These are phyloP conservation scores for Tetramorium parvispinum DNA, from an alignment of 1,140 invertebrate genomes.

Conservation along the genomic window DNA sequence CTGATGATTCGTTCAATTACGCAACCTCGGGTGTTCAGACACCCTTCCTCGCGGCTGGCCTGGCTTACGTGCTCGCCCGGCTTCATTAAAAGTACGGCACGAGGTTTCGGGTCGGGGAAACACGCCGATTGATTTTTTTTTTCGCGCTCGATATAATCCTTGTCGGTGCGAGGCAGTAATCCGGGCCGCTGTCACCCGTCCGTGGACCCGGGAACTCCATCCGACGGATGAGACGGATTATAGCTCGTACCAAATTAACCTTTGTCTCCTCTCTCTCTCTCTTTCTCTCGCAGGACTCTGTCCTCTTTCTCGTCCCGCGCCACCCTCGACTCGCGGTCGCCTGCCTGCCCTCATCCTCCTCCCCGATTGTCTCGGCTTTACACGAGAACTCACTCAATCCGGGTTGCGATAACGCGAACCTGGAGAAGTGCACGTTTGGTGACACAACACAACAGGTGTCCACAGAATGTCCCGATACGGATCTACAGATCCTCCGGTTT, in stretches of 20 bases:
- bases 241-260: constrained; percentile 85
- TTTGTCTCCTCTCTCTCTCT: constrained; percentile 75
- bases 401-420: constrained; percentile 81
- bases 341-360: background rate
- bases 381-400: constrained; percentile 84
- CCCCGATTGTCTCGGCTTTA: constrained; percentile 74
- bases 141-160: constrained; percentile 85
- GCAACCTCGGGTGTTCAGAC: constrained; percentile 12
- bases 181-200: constrained; percentile 81
- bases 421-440: constrained; percentile 75
- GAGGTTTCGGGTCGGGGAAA: constrained; percentile 71
- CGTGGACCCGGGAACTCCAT: constrained; percentile 72
- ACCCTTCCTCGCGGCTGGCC: background rate
- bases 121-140: constrained; percentile 80
- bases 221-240: constrained; percentile 83
- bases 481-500: constrained; percentile 75
- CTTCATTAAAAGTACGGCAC: constrained; percentile 80
- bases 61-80: constrained; percentile 54
- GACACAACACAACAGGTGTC: constrained; percentile 84
- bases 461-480: constrained; percentile 70
- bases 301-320: background rate
- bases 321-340: background rate
- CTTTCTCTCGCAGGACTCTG: constrained; percentile 34
- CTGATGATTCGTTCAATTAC: constrained; percentile 55
- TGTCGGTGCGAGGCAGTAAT: constrained; percentile 84